Evolutionary conservation across 2,797 vertebrate genomes (phyloP).

Genomic region (Intellagama lesueurii): DNA sequence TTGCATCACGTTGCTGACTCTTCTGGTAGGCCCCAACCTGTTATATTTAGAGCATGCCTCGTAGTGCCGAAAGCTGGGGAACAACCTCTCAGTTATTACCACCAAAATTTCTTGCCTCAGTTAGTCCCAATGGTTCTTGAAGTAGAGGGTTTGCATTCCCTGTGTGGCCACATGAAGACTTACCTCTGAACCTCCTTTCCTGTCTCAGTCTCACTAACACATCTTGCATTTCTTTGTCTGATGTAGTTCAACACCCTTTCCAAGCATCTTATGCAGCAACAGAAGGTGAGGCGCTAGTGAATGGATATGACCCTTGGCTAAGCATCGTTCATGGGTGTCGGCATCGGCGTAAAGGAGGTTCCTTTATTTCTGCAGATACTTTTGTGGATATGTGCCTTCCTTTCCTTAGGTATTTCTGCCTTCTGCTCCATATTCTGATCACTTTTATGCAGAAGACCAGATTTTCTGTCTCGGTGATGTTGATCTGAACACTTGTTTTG

Average conservation of each 20-base stretch:
- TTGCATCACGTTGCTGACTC: background rate
- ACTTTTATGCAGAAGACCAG: conserved; percentile 6
- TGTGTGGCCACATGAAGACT: background rate
- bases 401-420: conserved; percentile 19
- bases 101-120: background rate
- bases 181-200: background rate
- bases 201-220: background rate
- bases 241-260: conserved; percentile 2
- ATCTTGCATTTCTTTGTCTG: conserved; percentile 11
- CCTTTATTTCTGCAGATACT: conserved; percentile 20
- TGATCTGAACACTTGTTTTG: background rate
- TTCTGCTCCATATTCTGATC: conserved; percentile 9
- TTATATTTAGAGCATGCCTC: background rate
- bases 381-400: background rate
- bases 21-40: background rate
- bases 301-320: conserved; percentile 21
- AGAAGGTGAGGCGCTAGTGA: conserved; percentile 39
- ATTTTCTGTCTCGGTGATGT: background rate
- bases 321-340: conserved; percentile 22
- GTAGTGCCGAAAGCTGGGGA: background rate
- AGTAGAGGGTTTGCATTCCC: background rate
- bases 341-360: background rate
- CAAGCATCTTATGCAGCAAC: conserved; percentile 19
- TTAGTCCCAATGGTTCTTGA: background rate
- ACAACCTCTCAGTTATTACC: background rate